Evolutionary conservation across 2,113 vertebrate genomes (phyloP), one percentile per base, ranked within the genome.

Genomic region (Podiceps cristatus): DNA sequence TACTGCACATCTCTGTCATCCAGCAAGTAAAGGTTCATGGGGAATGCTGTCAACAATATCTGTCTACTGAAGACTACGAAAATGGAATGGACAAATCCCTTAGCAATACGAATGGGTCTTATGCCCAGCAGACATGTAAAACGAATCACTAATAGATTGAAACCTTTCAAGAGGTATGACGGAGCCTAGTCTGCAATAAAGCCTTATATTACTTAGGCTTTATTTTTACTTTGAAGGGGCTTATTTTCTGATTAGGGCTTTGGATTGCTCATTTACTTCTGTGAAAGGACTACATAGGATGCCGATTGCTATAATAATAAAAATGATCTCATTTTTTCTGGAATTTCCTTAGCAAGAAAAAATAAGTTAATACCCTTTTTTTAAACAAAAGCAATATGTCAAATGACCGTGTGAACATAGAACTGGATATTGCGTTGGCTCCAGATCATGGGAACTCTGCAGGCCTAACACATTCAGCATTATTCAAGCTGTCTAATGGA

Each of bases 221-320:
- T 74, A 25, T 13, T 87, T 87, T 52, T 73, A 37, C 40, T 81
- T 68, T 67, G 27, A 91, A 78, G 60, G n/a, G 40, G 14, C 14
- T 94, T 95, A 31, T 95, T 75, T 94, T 89, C 64, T 91, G 35
- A 31, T 81, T 15, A 75, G 64, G 45, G 15, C 40, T 92, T 93
- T 72, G 28, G 25, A 31, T 47, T 88, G n/a, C 28, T 86, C 20
- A 16, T 80, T 86, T 75, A 5, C 0, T 0, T 56, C n/a, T 91
- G 31, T 78, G 29, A 16, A 82, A 62, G 35, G 55, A 28, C 17
- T 59, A 27, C 16, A 15, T 18, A 44, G 55, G 24, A 9, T 62
- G 40, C 4, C 27, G 50, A 66, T 63, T 33, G 23, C 58, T 93
- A 25, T 75, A 85, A 29, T 71, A 58, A 73, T 66, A 63, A 25